A percentile compares a stretch with the other conserved stretches of the same genome.
These are phyloP conservation scores for Paraescarpia echinospica DNA, from an alignment of 1,140 invertebrate genomes.

Conservation along the genomic window DNA sequence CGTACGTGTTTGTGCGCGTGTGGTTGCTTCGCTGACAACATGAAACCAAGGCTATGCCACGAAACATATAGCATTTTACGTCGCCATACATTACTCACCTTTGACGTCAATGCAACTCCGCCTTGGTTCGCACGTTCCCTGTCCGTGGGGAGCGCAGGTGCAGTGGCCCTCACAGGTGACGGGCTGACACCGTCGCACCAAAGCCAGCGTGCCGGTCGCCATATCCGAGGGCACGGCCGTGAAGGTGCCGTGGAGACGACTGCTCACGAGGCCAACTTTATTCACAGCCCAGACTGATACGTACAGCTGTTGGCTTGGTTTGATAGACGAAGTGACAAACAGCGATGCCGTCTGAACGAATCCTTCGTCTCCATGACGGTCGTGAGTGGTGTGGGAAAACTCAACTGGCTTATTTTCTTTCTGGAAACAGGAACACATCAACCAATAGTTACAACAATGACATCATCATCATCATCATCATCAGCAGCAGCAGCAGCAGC, in stretches of 20 bases:
- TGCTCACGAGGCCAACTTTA: neutral
- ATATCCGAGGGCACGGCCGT: neutral
- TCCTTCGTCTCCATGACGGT: neutral
- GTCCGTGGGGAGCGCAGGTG: neutral
- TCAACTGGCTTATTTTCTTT: neutral
- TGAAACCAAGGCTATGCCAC: too few species aligned
- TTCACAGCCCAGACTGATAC: neutral
- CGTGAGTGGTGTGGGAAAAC: neutral
- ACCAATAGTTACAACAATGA: too few species aligned
- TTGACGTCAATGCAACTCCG: neutral
- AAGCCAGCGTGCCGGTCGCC: neutral
- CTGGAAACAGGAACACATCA: neutral
- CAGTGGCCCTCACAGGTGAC: neutral
- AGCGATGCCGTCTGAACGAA: neutral
- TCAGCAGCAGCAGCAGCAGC: too few species aligned
- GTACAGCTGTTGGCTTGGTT: neutral
- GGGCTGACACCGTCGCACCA: neutral
- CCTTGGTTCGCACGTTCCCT: neutral
- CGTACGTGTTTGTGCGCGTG: too few species aligned
- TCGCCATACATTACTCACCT: neutral
- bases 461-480: too few species aligned
- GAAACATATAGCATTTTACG: too few species aligned
- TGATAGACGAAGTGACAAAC: neutral
- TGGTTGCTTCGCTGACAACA: too few species aligned
- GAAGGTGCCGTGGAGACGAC: slow-evolving; percentile 2